Evolutionary conservation across 2,113 vertebrate species (phyloP).

Genomic region (Piprites chloris): DNA sequence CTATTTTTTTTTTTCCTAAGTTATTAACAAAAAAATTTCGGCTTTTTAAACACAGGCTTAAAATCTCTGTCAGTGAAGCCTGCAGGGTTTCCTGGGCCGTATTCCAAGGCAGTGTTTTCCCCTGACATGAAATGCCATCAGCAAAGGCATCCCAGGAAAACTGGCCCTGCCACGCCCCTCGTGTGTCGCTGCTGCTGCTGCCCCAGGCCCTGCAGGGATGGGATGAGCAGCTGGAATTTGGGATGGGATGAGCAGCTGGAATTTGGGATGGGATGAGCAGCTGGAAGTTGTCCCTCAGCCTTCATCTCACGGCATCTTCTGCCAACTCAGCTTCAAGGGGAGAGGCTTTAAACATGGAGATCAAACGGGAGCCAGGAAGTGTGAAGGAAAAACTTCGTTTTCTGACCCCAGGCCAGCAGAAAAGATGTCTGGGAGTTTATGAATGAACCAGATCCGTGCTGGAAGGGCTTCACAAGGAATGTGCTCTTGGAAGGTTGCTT

Average conservation of each 20-base stretch:
- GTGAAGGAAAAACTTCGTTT: background rate
- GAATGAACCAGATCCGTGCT: background rate
- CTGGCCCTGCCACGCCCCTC: background rate
- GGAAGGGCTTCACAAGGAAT: background rate
- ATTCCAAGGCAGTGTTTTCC: background rate
- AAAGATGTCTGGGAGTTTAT: background rate
- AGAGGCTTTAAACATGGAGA: background rate
- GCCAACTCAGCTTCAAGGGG: background rate
- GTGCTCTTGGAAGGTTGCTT: background rate
- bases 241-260: background rate
- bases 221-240: background rate
- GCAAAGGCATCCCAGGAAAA: background rate
- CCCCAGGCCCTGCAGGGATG: background rate
- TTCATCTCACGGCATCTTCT: background rate
- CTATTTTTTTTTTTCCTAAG: background rate
- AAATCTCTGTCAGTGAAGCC: background rate
- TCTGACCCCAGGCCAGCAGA: background rate
- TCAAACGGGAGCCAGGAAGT: background rate
- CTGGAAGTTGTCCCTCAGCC: background rate
- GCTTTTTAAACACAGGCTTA: background rate
- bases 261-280: background rate
- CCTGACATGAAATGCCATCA: background rate
- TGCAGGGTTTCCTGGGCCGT: background rate
- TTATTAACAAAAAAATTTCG: background rate
- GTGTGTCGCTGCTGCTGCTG: background rate